Base-by-base conservation (phyloP, 2,113 vertebrate species). In the Myrmecobius fasciatus region DNA sequence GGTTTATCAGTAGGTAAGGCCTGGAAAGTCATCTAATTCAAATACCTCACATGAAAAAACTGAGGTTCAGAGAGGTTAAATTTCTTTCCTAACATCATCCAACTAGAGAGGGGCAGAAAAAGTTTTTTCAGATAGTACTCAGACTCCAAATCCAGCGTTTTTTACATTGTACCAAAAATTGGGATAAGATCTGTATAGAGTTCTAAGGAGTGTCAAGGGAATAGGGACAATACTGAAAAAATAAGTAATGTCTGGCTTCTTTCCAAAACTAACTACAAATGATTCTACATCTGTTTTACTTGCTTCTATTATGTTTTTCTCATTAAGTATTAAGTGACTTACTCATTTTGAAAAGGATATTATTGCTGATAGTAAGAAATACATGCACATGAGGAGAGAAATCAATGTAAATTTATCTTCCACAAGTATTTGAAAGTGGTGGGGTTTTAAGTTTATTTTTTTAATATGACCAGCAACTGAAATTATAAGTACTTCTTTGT, bases 181-280 rank as follows among this genome's bases (percentile, higher is more conserved):
- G 36, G 67, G 20, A 83, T 43, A 83, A 43, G n/a, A 83, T 43
- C 36, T 20, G 67, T 20, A 83, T 75, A 83, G 17, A 22, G 36
- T 20, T n/a, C 67, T 17, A 83, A 43, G 36, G 17, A 83, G 67
- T 6, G 1, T 83, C 17, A 43, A 43, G n/a, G 36, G 36, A 83
- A 83, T 43, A 43, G 67, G 67, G 67, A 83, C 43, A 6, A 83
- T 43, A 83, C 36, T 22, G n/a, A 83, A 83, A 36, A 1, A 94
- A 36, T 2, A 91, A 25, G 88, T 47, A 4, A 52, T 25, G 89
- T 56, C 51, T 53, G 26, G 67, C 22, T 89, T 0, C 47, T 92
- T 96, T 95, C 56, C 93, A 96, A 92, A 96, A 53, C 11, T 92
- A 96, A 94, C 17, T 91, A 52, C 46, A 94, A 91, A 93, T 67